Evolutionary conservation across 2,113 vertebrate genomes (phyloP), one percentile per base, ranked within the genome.

Genomic region (Bungarus multicinctus): DNA sequence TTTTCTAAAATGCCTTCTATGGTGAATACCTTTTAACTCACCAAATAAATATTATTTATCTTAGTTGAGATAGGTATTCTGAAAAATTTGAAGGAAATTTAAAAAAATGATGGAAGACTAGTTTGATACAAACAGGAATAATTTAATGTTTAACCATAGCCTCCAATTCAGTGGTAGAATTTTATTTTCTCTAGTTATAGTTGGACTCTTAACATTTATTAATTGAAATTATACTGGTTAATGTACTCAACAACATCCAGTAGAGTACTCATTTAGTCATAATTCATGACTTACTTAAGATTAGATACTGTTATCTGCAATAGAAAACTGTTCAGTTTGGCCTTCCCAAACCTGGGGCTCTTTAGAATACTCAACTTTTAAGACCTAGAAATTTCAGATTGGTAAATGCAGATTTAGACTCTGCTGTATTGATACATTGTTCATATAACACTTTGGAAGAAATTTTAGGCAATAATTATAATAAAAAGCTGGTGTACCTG

Each of bases 401-500:
- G 34, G 34, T 43, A 43, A 81, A 81, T 81, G 16, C 18, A 81
- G 55, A 10, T 85, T 92, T 47, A 85, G 4, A 10, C 30, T 89
- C 4, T 85, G 20, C 52, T 22, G 43, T 43, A 43, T 81, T 20
- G 74, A 20, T 23, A 43, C 20, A 30, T 12, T 92, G 11, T 54
- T 92, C 58, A 89, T 64, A 5, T 14, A 74, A 54, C 30, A 50
- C 14, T 81, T 22, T 45, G 34, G 54, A 96, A 93, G 92, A 93
- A n/a, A 93, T 93, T 47, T 90, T 27, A 92, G 57, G 45, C 7
- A 25, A 93, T 58, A 54, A 88, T 57, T 90, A 14, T 39, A 60
- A 0, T 1, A 27, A 50, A 50, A 91, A 64, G 39, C 30, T 45
- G 58, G 18, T 43, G 85, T 97, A 99, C 99, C 99, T 99, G 99